Evolutionary conservation across 2,113 vertebrate genomes (phyloP), one percentile per base, ranked within the genome.

Genomic region (Phylloscopus trochiloides): DNA sequence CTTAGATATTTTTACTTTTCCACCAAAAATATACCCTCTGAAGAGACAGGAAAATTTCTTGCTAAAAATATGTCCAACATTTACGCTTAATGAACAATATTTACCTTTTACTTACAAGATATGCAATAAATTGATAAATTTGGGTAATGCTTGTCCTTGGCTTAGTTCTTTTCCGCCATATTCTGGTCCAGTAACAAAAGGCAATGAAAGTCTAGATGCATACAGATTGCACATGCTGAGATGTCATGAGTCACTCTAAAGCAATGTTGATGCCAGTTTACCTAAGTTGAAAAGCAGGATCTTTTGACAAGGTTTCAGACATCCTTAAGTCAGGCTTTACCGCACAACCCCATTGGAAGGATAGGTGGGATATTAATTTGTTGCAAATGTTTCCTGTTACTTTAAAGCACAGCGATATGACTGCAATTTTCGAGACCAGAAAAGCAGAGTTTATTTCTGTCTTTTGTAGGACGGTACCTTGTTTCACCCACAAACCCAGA

Each of bases 401-500:
- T 78, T 67, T 71, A n/a, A 85, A 92, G 58, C 40, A 58, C 17
- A 34, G 9, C 36, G 31, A 24, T 67, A 32, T 7, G 34, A n/a
- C 34, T 38, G n/a, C 55, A 40, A 29, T 47, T 88, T 83, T 73
- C 78, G 61, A 81, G 29, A 89, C 25, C 38, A 74, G 36, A 66
- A 90, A 65, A 68, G 14, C 66, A 74, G 58, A 55, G 29, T 52
- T 59, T n/a, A 26, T 86, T 65, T 70, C 81, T 94, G 12, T 94
- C 50, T 93, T 96, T 97, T 90, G 62, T 91, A 99, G 99, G 99
- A 99, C 3, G 98, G 99, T 34, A 97, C 97, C 40, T 93, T 99
- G 66, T 97, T 98, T 95, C 99, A 99, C 15, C 47, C 91, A 28
- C 96, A 97, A 77, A 99, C 98, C 65, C 97, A 98, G 95, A 99